Percentiles rank a stretch among this genome's conserved stretches.
Evolutionary conservation across 2,113 vertebrate species (phyloP).

Genomic region (Ciconia boyciana): DNA sequence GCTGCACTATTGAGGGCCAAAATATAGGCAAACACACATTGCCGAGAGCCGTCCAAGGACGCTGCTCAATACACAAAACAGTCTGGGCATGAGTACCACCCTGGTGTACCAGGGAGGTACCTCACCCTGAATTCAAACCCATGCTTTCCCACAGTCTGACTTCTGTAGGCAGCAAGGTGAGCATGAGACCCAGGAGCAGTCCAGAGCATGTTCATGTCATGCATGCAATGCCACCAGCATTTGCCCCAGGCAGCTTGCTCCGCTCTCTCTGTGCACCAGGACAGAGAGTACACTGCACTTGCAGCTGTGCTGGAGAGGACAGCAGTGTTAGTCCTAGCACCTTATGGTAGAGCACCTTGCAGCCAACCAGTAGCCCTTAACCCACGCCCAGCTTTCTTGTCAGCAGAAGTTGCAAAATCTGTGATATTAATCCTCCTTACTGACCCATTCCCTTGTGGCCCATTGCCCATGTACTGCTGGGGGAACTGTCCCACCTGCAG

Average conservation of each 20-base stretch:
- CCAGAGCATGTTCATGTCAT: neutral
- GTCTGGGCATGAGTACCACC: neutral
- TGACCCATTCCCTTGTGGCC: neutral
- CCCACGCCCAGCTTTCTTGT: neutral
- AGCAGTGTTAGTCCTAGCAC: neutral
- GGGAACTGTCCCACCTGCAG: neutral
- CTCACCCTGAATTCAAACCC: neutral
- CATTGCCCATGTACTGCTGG: neutral
- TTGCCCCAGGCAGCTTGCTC: neutral
- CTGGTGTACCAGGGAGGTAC: neutral
- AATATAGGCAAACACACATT: neutral
- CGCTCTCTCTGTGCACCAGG: neutral
- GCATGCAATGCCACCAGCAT: neutral
- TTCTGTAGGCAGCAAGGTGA: neutral
- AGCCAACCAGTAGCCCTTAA: neutral
- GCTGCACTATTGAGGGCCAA: neutral
- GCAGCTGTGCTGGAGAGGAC: neutral
- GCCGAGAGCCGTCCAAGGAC: neutral
- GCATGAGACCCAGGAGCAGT: neutral
- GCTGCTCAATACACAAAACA: neutral
- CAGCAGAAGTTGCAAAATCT: neutral
- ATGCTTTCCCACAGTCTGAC: neutral
- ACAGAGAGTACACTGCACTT: neutral
- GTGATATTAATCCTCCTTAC: neutral
- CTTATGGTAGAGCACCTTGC: neutral